Base-by-base conservation (phyloP, 1,140 invertebrate species). In the Lepidostoma basale region DNA sequence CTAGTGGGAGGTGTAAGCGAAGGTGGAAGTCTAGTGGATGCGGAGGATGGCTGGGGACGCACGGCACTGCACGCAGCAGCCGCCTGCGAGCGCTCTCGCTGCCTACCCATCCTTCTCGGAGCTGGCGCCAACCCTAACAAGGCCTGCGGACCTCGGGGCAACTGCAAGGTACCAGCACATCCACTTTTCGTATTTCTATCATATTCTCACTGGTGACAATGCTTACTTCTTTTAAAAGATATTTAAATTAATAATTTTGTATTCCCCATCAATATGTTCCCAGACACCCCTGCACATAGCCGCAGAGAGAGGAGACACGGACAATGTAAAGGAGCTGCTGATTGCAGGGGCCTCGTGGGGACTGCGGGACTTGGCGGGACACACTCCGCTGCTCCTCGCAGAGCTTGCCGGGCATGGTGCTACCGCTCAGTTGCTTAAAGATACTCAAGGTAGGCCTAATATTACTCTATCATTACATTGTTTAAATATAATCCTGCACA, bases 61-160 rank as follows among this genome's bases (percentile, higher is more conserved):
- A 93, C 91, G 9, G 88, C 92, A 0, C 81, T 96, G 1, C 94
- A 96, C 80, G 93, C 93, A 0, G 92, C 94, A 10, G 92, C 93
- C 1, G 90, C 93, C n/a, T 93, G 92, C 9, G 91, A 94, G 73
- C 88, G 89, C 74, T 91, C 92, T n/a, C 83, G 87, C 47, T 96
- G 94, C 75, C 83, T 95, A 0, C 78, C 85, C 28, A 88, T 94
- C 16, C 80, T 95, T 14, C 76, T 95, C 8, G 83, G 87, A 67
- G 85, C 88, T 42, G 93, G 93, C 62, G 91, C 90, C 1, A 86
- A 92, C 77, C 86, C 90, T 1, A 89, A 92, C 74, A 85, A 90
- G 8, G 78, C 85, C 1, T 91, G 91, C 76, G 88, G 87, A 1
- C 83, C 87, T 6, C 79, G 87, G 69, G 87, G 89, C 26, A 88